Evolutionary conservation across 2,888 invertebrate species (phyloP).

Genomic region (Parnassius smintheus): DNA sequence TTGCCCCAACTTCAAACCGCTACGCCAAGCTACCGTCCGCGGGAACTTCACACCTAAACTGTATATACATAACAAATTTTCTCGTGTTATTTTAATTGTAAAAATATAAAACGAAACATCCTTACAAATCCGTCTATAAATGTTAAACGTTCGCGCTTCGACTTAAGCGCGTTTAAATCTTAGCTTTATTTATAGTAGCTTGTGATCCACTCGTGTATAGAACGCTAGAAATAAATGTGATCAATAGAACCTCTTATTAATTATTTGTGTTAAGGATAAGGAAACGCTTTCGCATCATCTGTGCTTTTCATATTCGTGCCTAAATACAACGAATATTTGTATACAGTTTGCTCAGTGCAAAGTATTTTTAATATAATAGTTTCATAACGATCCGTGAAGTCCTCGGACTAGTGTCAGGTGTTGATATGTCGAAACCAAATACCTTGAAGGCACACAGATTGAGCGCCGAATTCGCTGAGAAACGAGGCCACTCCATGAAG

Average conservation of each 20-base stretch:
- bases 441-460: constrained; percentile 75
- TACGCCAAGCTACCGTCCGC: constrained; percentile 62
- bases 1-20: constrained; percentile 59
- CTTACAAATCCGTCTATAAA: constrained; percentile 67
- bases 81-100: constrained; percentile 58
- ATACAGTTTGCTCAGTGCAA: constrained; percentile 45
- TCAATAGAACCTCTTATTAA: constrained; percentile 74
- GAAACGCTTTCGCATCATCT: constrained; percentile 51
- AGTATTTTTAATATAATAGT: constrained; percentile 42
- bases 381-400: constrained; percentile 18
- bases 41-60: constrained; percentile 71
- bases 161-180: constrained; percentile 21
- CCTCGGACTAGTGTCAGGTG: constrained; percentile 43
- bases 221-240: constrained; percentile 57
- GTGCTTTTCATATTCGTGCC: constrained; percentile 41
- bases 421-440: constrained; percentile 73
- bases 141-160: constrained; percentile 31
- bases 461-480: constrained; percentile 75
- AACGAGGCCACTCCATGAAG: constrained; percentile 65
- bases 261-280: constrained; percentile 70
- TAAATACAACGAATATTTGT: constrained; percentile 43
- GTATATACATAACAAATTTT: constrained; percentile 75
- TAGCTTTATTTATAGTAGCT: constrained; percentile 31
- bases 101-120: constrained; percentile 59
- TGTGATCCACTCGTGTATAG: constrained; percentile 22